A percentile compares a stretch with the other conserved stretches of the same genome.
Conservation (phyloP, 2,888 invertebrate species). For the Apamea anceps region DNA sequence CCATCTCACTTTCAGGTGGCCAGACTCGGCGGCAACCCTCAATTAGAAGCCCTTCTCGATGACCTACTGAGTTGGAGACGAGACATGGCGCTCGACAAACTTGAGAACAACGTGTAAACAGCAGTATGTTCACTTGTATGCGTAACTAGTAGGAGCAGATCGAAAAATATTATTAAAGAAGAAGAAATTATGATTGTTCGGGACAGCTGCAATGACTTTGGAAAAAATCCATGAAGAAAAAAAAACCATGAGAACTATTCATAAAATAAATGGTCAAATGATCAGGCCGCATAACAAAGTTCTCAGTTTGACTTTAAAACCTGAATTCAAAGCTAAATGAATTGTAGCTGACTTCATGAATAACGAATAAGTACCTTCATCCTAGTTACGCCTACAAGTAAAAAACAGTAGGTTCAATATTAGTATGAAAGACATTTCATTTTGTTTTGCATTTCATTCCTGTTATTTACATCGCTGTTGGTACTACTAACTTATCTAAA, state of each 20-base stretch:
- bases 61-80: constrained; percentile 92
- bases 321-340: not conserved
- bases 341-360: not conserved
- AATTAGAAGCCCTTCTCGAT: constrained; percentile 94
- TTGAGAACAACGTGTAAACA: constrained; percentile 68
- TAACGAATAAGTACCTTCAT: not conserved
- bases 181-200: not conserved
- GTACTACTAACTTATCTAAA: not conserved
- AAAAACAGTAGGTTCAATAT: constrained; percentile 30
- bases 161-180: not conserved
- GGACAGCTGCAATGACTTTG: constrained; percentile 29
- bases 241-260: not conserved
- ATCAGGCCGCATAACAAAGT: not conserved
- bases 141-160: constrained; percentile 8
- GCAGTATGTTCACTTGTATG: constrained; percentile 30
- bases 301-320: not conserved
- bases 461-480: not conserved
- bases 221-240: not conserved
- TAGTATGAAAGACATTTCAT: constrained; percentile 56
- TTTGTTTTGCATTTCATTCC: constrained; percentile 48
- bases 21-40: constrained; percentile 95
- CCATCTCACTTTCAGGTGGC: constrained; percentile 84
- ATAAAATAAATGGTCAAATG: not conserved
- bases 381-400: constrained; percentile 48
- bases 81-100: constrained; percentile 62